Evolutionary conservation across 2,113 vertebrate species (phyloP), one percentile per base, ranked within the genome.

Genomic region (Miniopterus natalensis): DNA sequence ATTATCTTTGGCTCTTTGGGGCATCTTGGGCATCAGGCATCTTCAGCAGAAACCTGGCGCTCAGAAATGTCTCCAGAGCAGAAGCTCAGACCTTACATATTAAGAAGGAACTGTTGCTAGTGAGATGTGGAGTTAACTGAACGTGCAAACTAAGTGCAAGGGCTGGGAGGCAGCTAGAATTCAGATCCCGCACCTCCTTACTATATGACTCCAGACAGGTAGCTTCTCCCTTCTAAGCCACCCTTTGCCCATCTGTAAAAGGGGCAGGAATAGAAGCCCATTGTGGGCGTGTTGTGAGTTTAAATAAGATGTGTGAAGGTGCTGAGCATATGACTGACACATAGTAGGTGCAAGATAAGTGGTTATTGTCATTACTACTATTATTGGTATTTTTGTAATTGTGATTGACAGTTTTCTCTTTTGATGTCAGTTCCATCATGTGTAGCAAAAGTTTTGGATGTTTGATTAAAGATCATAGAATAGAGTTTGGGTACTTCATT

Each of bases 111-210:
- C 42, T 6, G 3, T 51, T 25, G 0, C 9, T 4, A 17, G 23
- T 1, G 42, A 53, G 18, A 18, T 1, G 0, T 0, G 2, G 57
- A 65, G 27, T 14, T 3, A 5, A 10, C 21, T 1, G 42, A n/a
- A 18, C 2, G 0, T 2, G 40, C n/a, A 17, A 4, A n/a, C 27
- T 1, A 2, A 55, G 21, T 1, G 2, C 68, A 23, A 11, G 11
- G 18, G 1, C 8, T 6, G 21, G 29, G 59, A 29, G 31, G 12
- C 23, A 8, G 9, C 17, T n/a, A 7, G 0, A 12, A 9, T 45
- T 45, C 63, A 27, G 23, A 61, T 20, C 53, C 20, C 5, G 0
- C 2, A 21, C 45, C 45, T 75, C 23, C 45, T 59, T 1, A 3
- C 74, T 15, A 8, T 27, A 74, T 1, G 1, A 12, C 78, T 55